Base-by-base conservation (phyloP, 2,113 vertebrate species). In the Monarcha castaneiventris region DNA sequence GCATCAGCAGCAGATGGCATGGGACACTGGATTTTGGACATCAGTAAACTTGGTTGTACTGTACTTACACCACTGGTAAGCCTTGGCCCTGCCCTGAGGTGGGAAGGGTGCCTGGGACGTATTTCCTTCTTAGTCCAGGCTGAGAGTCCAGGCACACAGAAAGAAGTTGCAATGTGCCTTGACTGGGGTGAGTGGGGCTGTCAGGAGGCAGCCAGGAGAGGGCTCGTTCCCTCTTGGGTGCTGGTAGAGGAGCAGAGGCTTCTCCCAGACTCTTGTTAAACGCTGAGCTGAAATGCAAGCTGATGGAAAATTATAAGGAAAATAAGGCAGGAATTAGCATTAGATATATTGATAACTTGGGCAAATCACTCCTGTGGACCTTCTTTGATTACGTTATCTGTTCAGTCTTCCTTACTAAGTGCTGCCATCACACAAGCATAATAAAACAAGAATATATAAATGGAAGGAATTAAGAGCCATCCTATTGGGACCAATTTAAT, bases 401-500 rank as follows among this genome's bases (percentile, higher is more conserved):
- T 64, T 89, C 79, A 55, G 63, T 44, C 85, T 75, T 41, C 79
- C 66, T 89, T 56, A 48, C 82, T 90, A 71, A 96, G 79, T 12
- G 2, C 73, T 81, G 87, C 91, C 81, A 82, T 82, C 79, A 43
- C 87, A 90, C 82, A 93, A 96, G 94, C 77, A 87, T 96, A 96
- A 97, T 94, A 93, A 95, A 97, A 90, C 89, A 93, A 95, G 93
- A 80, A 79, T 51, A 89, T 84, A 96, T 84, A 96, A 96, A 93
- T 83, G 91, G 87, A 76, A 90, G 78, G 83, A 96, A 96, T 97
- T 96, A 97, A 95, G 94, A 96, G 85, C 51, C 92, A 75, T 94
- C 90, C 96, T 96, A 72, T 17, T 90, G 96, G 96, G 96, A 96
- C 83, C 94, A 94, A 96, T 96, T 97, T 97, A 97, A 96, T 97